Base-by-base conservation (phyloP, 2,113 vertebrate genomes). In the Cheirogaleus medius region DNA sequence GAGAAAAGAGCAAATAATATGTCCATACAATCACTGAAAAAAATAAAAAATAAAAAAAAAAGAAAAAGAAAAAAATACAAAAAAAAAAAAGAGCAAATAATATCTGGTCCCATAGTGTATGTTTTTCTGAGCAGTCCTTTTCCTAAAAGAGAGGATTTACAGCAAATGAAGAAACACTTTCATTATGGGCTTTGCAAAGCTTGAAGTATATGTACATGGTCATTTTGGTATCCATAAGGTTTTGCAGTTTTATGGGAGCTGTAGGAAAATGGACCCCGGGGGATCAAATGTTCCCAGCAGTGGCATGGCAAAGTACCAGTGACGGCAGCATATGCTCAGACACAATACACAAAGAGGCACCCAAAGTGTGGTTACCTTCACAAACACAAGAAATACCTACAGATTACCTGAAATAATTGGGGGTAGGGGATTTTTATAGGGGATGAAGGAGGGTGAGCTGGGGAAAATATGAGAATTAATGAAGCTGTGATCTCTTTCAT, bases 381-480 rank as follows among this genome's bases (percentile, higher is more conserved):
- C 34, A n/a, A 97, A 94, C 8, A 85, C 12, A 63, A 87, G 63
- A 81, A 82, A 92, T 69, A 87, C 8, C 54, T 73, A 94, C 29
- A 89, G 56, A 87, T 78, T 69, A 89, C 17, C 34, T 83, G 47
- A 88, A 95, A 91, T 68, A 95, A 71, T 8, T 66, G 52, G 27
- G 47, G 14, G 9, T 11, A 32, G 11, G 14, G 17, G 1, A 7
- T 54, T 85, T 84, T 54, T 63, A 42, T 11, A 80, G 27, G 5
- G 8, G 42, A 54, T 76, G 20, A 83, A 39, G 52, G 4, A 69
- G 5, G 23, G n/a, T 8, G 83, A 82, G 12, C 54, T 20, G 8
- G 27, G 32, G 44, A 93, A 93, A 88, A 52, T 78, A 74, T 1
- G 37, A 95, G 37, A 97, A 97, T 47, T 47, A 96, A 95, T 44